Evolutionary conservation across 2,113 vertebrate genomes (phyloP), one percentile per base, ranked within the genome.

Genomic region (Siniperca knerii): DNA sequence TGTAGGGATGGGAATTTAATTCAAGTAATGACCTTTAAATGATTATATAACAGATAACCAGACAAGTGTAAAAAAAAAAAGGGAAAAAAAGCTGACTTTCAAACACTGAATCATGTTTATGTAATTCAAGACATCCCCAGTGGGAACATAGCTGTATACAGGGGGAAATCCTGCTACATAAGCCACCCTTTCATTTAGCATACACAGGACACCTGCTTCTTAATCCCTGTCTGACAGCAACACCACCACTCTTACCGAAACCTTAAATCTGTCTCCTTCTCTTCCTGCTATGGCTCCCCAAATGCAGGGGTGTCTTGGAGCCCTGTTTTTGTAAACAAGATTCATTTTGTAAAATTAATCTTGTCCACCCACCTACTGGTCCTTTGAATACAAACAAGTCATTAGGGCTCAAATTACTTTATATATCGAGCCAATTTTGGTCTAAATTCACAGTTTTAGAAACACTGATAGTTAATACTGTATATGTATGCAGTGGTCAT

Each of bases 11-110:
- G 15, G 52, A 78, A 66, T 54, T 66, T 46, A 16, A 61, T 69
- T 44, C 2, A 37, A 62, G 12, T 18, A 72, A 42, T 72, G 66
- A 52, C 58, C 50, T 75, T 61, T 21, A 60, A 61, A 48, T 62
- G 68, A 58, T 82, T 78, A 86, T 69, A 29, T 72, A 78, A 82
- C 44, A 60, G 60, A 8, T 13, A 37, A 54, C 29, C 29, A 29
- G 29, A 29, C 29, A 29, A 76, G 42, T 55, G 60, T 55, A 29
- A 29, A 29, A 29, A 29, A 29, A 29, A 54, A 76, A 33, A 65
- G 6, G 3, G 21, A 66, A 62, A 44, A 55, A 8, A 13, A 44
- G 58, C n/a, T 42, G 33, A 60, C 29, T 29, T 64, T 71, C 11
- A 8, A 18, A 40, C 37, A 29, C 64, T 58, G 68, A 79, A 35